These are phyloP conservation scores for Spinibarbus caldwelli DNA, from an alignment of 2,797 vertebrate genomes.

Conservation along the genomic window DNA sequence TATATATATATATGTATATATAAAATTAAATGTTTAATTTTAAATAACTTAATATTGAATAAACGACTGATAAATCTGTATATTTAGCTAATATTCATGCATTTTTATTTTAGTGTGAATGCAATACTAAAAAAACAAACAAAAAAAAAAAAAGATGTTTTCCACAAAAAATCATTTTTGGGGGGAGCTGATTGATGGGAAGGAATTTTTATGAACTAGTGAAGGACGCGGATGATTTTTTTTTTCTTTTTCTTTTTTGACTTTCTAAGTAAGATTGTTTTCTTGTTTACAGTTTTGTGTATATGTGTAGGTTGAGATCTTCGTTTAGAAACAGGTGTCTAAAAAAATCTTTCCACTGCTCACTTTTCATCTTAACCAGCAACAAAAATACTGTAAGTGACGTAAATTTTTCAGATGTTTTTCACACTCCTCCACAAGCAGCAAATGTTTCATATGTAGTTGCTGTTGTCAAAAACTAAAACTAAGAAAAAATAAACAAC, in stretches of 20 bases:
- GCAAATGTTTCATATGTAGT: background rate
- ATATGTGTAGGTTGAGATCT: background rate
- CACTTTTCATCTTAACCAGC: background rate
- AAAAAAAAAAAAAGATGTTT: too few species aligned
- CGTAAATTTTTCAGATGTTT: background rate
- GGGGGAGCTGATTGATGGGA: too few species aligned
- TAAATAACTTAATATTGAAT: too few species aligned
- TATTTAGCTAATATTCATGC: too few species aligned
- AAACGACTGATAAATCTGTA: too few species aligned
- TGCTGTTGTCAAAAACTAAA: background rate
- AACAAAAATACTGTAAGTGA: background rate
- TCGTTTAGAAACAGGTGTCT: too few species aligned
- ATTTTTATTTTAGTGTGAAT: too few species aligned
- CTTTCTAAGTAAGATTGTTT: background rate
- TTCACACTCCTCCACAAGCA: conserved; percentile 3
- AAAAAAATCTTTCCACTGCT: conserved; percentile 17
- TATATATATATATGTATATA: too few species aligned
- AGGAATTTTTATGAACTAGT: background rate
- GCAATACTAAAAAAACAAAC: too few species aligned
- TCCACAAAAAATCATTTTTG: too few species aligned
- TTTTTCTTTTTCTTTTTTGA: background rate
- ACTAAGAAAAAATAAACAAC: background rate
- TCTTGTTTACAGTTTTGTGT: conserved; percentile 1
- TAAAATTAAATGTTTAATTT: too few species aligned
- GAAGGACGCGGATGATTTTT: background rate